Percentiles rank a stretch among this genome's conserved stretches.
These are phyloP conservation scores for Malacoctenus gilli DNA, from an alignment of 2,797 vertebrate species.

Conservation along the genomic window DNA sequence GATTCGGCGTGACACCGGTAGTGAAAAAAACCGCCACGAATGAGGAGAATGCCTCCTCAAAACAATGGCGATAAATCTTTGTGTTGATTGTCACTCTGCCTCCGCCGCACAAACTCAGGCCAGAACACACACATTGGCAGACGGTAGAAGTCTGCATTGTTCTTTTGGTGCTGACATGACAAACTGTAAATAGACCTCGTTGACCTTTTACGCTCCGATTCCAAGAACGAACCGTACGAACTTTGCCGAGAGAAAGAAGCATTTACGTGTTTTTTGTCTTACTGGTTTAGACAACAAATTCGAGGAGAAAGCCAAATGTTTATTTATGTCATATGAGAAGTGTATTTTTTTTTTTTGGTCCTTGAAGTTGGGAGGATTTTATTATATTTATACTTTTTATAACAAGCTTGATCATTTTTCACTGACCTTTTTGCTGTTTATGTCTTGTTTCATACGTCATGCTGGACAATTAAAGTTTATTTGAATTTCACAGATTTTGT, in stretches of 20 bases:
- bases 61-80: slow-evolving; percentile 72
- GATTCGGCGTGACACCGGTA: slow-evolving; percentile 69
- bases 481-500: no score
- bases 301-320: slow-evolving; percentile 68
- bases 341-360: slow-evolving; percentile 72
- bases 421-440: slow-evolving; percentile 68
- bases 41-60: slow-evolving; percentile 72
- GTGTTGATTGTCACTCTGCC: slow-evolving; percentile 54
- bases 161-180: slow-evolving; percentile 69
- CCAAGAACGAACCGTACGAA: slow-evolving; percentile 63
- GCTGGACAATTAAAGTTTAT: slow-evolving; percentile 78
- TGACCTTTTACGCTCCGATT: slow-evolving; percentile 57
- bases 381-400: slow-evolving; percentile 86
- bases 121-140: slow-evolving; percentile 39
- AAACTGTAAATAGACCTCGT: slow-evolving; percentile 65
- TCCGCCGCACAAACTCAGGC: slow-evolving; percentile 59
- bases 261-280: slow-evolving; percentile 78
- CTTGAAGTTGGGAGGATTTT: slow-evolving; percentile 74
- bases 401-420: slow-evolving; percentile 77
- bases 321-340: slow-evolving; percentile 79
- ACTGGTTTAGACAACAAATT: slow-evolving; percentile 82
- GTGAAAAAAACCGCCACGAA: slow-evolving; percentile 75
- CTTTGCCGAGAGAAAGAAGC: slow-evolving; percentile 66
- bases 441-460: slow-evolving; percentile 71
- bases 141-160: slow-evolving; percentile 51